A percentile compares a stretch with the other conserved stretches of the same genome.
Evolutionary conservation across 2,888 invertebrate genomes (phyloP).

Genomic region (Pardosa pseudoannulata): DNA sequence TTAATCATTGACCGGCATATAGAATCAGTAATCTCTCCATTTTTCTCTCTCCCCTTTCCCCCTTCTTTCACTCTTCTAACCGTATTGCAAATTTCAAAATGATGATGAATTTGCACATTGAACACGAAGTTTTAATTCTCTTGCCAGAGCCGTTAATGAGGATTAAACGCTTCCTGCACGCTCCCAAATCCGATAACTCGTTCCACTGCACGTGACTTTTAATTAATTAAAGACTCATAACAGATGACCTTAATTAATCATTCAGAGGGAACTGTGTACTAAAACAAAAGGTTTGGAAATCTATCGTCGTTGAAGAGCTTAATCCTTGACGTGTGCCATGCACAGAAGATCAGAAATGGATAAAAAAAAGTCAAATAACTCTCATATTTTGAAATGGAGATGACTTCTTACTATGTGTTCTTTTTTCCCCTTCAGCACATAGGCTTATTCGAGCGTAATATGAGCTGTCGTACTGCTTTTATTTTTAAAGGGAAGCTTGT

Average conservation of each 20-base stretch:
- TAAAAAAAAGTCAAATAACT: no score
- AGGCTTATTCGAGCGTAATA: no score
- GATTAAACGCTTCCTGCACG: neutral
- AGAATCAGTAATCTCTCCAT: no score
- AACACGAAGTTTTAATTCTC: neutral
- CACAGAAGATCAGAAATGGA: no score
- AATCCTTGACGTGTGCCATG: no score
- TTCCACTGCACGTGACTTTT: neutral
- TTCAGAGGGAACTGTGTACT: neutral
- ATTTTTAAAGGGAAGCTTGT: no score
- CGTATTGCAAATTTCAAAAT: neutral
- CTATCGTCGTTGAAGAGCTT: no score
- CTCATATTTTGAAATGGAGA: no score
- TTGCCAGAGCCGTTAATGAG: neutral
- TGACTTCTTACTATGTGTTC: no score
- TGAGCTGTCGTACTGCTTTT: no score
- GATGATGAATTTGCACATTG: neutral
- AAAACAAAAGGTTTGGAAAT: neutral
- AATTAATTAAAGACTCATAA: neutral
- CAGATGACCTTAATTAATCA: neutral
- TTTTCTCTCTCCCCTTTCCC: no score
- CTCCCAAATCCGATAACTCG: neutral
- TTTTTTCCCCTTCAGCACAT: no score
- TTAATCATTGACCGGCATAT: neutral
- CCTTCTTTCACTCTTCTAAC: neutral